Evolutionary conservation across 2,113 vertebrate genomes (phyloP).

Genomic region (Hypomesus transpacificus): DNA sequence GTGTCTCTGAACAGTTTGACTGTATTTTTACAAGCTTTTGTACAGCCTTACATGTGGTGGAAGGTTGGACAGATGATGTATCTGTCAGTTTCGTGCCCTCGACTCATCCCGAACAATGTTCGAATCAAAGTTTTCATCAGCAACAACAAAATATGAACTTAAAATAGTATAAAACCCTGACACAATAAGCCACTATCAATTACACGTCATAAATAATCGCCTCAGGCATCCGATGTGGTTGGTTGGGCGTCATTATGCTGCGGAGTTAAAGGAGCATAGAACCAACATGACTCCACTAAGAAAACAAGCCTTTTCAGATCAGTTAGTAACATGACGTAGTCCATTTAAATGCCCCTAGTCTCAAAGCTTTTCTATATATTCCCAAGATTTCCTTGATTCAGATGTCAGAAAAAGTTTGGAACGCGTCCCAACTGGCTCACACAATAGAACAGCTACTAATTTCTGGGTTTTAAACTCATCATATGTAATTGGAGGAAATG

Average conservation of each 20-base stretch:
- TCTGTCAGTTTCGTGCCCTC: neutral
- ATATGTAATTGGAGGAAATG: conserved; percentile 6
- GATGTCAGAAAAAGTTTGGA: neutral
- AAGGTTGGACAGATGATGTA: neutral
- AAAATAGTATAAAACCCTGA: no score
- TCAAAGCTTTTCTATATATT: neutral
- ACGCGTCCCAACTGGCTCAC: neutral
- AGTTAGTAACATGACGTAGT: neutral
- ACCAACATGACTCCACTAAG: neutral
- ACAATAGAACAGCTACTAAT: conserved; percentile 7
- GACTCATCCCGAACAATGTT: no score
- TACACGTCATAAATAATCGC: no score
- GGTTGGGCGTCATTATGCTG: no score
- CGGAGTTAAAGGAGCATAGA: neutral
- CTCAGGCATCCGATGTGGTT: no score
- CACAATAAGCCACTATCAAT: no score
- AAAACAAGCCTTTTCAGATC: neutral
- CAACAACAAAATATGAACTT: no score
- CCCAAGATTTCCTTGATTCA: neutral
- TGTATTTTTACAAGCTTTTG: conserved; percentile 7
- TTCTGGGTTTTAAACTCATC: neutral
- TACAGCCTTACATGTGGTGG: neutral
- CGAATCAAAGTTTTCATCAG: no score
- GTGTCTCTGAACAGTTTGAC: conserved; percentile 6
- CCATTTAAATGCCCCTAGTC: no score